Base-by-base conservation (phyloP, 2,797 vertebrate species). In the Typhlichthys subterraneus region DNA sequence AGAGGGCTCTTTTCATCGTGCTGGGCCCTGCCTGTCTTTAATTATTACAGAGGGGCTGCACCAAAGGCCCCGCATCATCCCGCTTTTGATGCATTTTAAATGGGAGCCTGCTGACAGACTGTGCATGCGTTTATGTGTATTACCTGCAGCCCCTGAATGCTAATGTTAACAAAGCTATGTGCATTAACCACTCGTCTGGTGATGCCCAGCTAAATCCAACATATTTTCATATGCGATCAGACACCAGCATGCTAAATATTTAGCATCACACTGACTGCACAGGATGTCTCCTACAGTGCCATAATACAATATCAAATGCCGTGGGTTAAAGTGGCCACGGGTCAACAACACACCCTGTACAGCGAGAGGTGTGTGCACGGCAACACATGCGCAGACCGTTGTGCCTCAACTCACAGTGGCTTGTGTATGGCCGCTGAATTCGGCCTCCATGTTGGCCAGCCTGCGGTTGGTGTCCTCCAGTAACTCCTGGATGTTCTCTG, bases 391-490 rank as follows among this genome's bases (percentile, higher is more conserved):
- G 54, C 8, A 11, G 14, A 29, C 5, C 0, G 0, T 29, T 1
- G 12, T 46, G 61, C 0, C 23, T 49, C 14, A 58, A 89, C 96
- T 94, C 79, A 98, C 97, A 0, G 94, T 95, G 17, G 90, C 82
- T 64, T 87, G 92, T 0, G 86, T 91, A 64, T 95, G 94, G 3
- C 89, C 76, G 62, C 88, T 38, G 61, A 96, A 94, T 57, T 98
- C 95, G 0, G 82, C 68, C 84, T 98, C 94, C 96, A 98, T 98
- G 76, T 92, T 96, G 29, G 80, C 86, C 78, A 99, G 92, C 4
- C 94, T 87, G 2, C 75, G 9, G 23, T 94, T 98, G 72, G 97
- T 98, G 71, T 96, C 93, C 61, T 96, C 91, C 55, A 99, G 89
- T 79, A 99, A 81, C 13, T 95, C 90, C 81, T 97, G 95, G 79